Base-by-base conservation (phyloP, 2,113 vertebrate species). In the Cinclus cinclus region DNA sequence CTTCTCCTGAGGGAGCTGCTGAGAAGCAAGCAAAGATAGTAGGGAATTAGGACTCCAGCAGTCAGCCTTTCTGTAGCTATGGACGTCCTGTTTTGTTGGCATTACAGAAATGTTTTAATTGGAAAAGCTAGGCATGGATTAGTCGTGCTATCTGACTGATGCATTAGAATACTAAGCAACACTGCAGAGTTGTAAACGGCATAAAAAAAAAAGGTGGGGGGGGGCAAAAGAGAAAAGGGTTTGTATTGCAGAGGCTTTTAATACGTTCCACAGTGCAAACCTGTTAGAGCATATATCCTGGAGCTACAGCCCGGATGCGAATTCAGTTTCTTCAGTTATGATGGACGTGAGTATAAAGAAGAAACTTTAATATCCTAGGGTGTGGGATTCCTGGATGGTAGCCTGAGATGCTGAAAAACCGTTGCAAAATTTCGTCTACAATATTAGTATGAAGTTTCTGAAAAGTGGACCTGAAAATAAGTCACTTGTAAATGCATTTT, bases 1-100 rank as follows among this genome's bases (percentile, higher is more conserved):
- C 97, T 97, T 98, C 97, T 99, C 98, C 98, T 98, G 95, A 93
- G 98, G 98, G 98, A 98, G 97, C 98, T 98, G 96, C 98, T 97
- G 97, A 97, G 97, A 98, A 98, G 96, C 97, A 88, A 90, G 96
- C 97, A 96, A 93, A 97, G 96, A 98, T 94, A 98, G 98, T 96
- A 96, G 97, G 97, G 96, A 97, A 98, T 98, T 97, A 96, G 98
- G 97, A 95, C 96, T 97, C 92, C 92, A 92, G 94, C 93, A 95
- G 96, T 87, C 95, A 95, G 95, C 90, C 97, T 97, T 91, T 97
- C 97, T 96, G 97, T 97, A 97, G 97, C 98, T 97, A 96, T 97
- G 97, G 97, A 96, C 33, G 39, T 56, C 82, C 87, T 91, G 87
- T 89, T 94, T 97, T 97, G 97, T 90, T 92, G 87, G 89, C 89